Evolutionary conservation across 2,113 vertebrate genomes (phyloP).

Genomic region (Ciconia boyciana): DNA sequence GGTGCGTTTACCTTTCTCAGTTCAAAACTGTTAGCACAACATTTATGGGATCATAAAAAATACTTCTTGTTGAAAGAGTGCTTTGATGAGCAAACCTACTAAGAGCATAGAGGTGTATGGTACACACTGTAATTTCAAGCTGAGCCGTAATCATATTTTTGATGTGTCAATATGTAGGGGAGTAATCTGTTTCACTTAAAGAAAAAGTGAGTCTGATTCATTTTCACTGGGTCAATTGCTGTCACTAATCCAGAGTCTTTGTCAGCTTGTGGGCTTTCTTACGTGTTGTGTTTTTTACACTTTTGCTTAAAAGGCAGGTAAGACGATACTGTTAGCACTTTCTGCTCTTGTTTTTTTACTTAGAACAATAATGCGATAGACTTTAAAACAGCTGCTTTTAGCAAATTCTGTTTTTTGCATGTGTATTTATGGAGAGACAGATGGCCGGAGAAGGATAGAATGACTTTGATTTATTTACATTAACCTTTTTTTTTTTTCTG

Average conservation of each 20-base stretch:
- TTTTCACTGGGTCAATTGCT: constrained; percentile 5
- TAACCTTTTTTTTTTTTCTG: background rate
- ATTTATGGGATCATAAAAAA: background rate
- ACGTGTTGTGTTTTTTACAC: background rate
- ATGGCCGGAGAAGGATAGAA: background rate
- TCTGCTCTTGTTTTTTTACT: background rate
- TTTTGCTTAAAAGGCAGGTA: constrained; percentile 41
- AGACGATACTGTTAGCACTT: constrained; percentile 1
- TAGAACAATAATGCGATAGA: background rate
- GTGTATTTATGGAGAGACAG: background rate
- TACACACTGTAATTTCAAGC: background rate
- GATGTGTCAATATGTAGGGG: background rate
- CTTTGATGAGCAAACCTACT: constrained; percentile 16
- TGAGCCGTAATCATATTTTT: constrained; percentile 8
- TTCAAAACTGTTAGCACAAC: background rate
- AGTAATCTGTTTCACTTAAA: constrained; percentile 8
- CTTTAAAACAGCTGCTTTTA: constrained; percentile 5
- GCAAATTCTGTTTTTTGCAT: background rate
- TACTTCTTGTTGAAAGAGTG: background rate
- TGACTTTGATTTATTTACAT: constrained; percentile 45
- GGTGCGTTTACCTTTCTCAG: background rate
- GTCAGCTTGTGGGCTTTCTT: background rate
- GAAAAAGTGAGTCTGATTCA: background rate
- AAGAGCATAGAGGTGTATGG: background rate
- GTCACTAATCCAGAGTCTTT: background rate